phyloP scores from a whole-genome alignment of 2,888 invertebrate species.

The Nomada lathburiana region DNA sequence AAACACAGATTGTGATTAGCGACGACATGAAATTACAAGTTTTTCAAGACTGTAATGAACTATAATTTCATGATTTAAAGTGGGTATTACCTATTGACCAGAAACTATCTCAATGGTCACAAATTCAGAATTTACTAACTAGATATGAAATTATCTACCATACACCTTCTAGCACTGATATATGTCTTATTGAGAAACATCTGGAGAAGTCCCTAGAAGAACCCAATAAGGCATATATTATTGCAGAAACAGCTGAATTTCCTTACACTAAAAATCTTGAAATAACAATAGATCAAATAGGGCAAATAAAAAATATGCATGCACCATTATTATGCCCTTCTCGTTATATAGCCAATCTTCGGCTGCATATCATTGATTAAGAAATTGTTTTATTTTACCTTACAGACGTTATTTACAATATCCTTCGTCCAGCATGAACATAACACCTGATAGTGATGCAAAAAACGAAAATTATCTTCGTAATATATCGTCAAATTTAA shows the following conservation, averaged over 20 bases:
- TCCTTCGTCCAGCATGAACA: background rate
- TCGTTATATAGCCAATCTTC: background rate
- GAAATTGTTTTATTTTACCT: background rate
- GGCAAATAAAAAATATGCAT: background rate
- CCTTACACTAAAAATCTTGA: background rate
- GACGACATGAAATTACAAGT: constrained; percentile 1
- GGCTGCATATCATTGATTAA: background rate
- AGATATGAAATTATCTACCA: background rate
- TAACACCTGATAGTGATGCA: constrained; percentile 1
- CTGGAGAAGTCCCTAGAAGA: background rate
- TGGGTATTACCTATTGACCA: constrained; percentile 1
- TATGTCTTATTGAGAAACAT: constrained; percentile 8
- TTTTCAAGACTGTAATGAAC: background rate
- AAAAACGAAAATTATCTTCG: constrained; percentile 6
- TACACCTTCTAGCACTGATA: constrained; percentile 3
- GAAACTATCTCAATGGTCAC: background rate
- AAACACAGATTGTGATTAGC: background rate
- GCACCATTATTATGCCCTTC: constrained; percentile 7
- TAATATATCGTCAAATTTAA: background rate
- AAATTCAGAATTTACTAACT: constrained; percentile 1
- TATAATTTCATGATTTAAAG: background rate
- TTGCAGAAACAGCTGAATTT: too few relatives aligned
- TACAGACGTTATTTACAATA: constrained; percentile 9
- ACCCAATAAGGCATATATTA: too few relatives aligned
- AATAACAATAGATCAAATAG: background rate